phyloP scores from a whole-genome alignment of 2,113 vertebrate genomes.

The Camarhynchus parvulus region DNA sequence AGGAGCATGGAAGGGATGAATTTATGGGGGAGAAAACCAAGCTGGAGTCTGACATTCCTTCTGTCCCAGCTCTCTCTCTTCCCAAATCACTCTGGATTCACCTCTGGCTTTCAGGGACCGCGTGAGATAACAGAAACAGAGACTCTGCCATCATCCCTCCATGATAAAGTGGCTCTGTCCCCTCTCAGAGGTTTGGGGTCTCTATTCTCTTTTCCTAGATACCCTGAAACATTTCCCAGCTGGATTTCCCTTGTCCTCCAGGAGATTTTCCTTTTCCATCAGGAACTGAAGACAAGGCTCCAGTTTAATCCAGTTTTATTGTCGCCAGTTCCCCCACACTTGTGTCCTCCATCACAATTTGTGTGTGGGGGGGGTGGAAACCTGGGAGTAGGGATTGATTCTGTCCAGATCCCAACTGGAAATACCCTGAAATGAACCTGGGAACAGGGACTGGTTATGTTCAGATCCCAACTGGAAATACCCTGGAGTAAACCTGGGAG shows the following conservation, averaged over 20 bases:
- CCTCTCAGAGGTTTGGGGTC: not conserved
- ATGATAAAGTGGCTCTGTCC: not conserved
- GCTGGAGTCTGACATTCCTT: not conserved
- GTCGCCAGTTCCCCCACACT: not conserved
- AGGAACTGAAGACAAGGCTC: not conserved
- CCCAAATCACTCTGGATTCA: not conserved
- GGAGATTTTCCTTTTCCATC: not conserved
- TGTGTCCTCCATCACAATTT: not conserved
- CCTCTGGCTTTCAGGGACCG: not conserved
- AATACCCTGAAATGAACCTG: not conserved
- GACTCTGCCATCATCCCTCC: not conserved
- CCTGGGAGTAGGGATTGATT: not conserved
- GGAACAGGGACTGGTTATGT: not conserved
- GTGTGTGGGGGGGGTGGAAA: not conserved
- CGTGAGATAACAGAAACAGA: not conserved
- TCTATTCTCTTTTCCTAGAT: not conserved
- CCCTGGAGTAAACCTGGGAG: too few species aligned
- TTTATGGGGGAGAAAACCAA: constrained; percentile 11
- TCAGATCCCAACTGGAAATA: too few species aligned
- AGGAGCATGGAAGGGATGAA: not conserved
- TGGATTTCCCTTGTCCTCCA: not conserved
- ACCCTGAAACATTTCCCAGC: not conserved
- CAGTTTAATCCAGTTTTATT: not conserved
- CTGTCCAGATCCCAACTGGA: fast-evolving
- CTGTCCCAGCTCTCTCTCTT: not conserved